Evolutionary conservation across 2,888 invertebrate genomes (phyloP).

Genomic region (Rugalucina vietnamica): DNA sequence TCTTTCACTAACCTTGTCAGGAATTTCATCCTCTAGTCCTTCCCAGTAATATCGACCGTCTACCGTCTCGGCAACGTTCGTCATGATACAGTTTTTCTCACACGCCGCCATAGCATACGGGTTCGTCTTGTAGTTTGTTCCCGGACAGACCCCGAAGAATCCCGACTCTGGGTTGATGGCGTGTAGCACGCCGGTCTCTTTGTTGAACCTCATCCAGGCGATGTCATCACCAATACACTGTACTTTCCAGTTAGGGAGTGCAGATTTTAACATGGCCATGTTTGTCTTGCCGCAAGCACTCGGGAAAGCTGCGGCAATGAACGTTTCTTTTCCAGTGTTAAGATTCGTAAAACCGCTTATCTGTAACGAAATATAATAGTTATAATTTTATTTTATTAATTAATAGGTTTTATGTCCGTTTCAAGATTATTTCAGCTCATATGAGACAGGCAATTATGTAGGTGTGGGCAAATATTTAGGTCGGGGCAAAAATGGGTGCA

Average conservation of each 20-base stretch:
- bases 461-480: too few relatives aligned
- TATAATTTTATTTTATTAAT: not conserved
- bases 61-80: slow-evolving; percentile 97
- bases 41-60: slow-evolving; percentile 99
- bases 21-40: slow-evolving; percentile 93
- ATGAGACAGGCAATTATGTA: too few relatives aligned
- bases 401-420: not conserved
- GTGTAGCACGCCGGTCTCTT: slow-evolving; percentile 89
- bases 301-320: slow-evolving; percentile 98
- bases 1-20: too few relatives aligned
- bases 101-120: slow-evolving; percentile 98
- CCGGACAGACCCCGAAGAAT: slow-evolving; percentile 99
- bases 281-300: slow-evolving; percentile 99
- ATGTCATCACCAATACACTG: slow-evolving; percentile 95
- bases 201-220: slow-evolving; percentile 89
- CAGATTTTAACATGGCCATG: slow-evolving; percentile 98
- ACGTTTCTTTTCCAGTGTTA: slow-evolving; percentile 88
- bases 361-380: slow-evolving; percentile 84
- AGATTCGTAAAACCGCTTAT: slow-evolving; percentile 96
- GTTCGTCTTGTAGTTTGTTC: slow-evolving; percentile 95
- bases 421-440: too few relatives aligned
- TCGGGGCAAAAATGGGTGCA: too few relatives aligned
- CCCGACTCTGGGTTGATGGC: slow-evolving; percentile 99
- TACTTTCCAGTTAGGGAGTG: slow-evolving; percentile 90
- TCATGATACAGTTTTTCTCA: slow-evolving; percentile 96